Percentiles rank a stretch among this genome's conserved stretches.
Conservation (phyloP, 2,888 invertebrate species). For the Leptopterna dolabrata region DNA sequence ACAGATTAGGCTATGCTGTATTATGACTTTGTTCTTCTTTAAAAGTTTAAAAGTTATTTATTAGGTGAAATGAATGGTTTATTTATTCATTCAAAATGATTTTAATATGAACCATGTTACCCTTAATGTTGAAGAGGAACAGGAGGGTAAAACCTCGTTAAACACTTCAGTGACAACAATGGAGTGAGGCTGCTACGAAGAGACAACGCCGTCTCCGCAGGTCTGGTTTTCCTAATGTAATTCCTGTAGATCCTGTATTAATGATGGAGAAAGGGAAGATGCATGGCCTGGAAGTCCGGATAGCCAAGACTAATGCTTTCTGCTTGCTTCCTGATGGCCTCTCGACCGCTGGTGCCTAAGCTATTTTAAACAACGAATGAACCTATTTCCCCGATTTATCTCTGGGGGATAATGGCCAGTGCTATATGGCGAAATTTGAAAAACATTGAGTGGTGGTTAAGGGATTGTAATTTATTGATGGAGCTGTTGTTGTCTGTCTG, state of each 20-base stretch:
- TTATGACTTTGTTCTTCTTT: no score
- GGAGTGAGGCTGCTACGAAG: neutral
- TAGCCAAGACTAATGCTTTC: conserved; percentile 33
- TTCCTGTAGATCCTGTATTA: conserved; percentile 16
- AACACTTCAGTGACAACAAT: neutral
- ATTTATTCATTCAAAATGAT: no score
- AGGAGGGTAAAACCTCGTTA: neutral
- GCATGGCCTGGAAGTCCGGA: neutral
- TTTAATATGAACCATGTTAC: no score
- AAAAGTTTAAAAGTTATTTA: no score
- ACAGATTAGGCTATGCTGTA: no score
- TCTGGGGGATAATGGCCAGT: neutral
- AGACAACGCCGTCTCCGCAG: neutral
- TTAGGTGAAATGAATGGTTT: no score
- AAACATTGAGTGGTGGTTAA: neutral
- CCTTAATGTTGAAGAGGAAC: neutral
- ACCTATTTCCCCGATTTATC: neutral
- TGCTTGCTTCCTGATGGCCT: conserved; percentile 27
- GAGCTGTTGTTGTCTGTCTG: neutral
- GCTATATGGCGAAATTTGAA: neutral
- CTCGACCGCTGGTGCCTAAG: conserved; percentile 13
- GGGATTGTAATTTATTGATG: neutral
- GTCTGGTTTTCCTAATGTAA: conserved; percentile 24
- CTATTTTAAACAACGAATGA: conserved; percentile 24
- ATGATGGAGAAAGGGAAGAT: conserved; percentile 31